These are phyloP conservation scores for Drosophila fulvimacula DNA, from an alignment of 2,888 invertebrate species.

Conservation along the genomic window DNA sequence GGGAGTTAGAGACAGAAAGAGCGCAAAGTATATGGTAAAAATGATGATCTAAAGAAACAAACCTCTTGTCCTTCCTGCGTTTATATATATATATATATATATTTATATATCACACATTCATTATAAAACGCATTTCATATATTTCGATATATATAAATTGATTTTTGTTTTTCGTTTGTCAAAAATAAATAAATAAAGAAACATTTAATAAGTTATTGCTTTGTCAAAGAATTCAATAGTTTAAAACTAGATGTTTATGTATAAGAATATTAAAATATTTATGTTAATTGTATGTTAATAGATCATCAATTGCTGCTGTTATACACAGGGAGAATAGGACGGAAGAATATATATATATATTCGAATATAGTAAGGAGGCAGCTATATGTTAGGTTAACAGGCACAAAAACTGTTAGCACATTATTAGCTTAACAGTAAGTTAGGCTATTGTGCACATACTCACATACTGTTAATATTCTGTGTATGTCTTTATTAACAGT, in stretches of 20 bases:
- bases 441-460: not conserved
- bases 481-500: not conserved
- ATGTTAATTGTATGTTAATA: slow-evolving; percentile 2
- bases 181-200: slow-evolving; percentile 67
- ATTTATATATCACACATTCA: slow-evolving; percentile 36
- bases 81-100: slow-evolving; percentile 29
- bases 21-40: slow-evolving; percentile 57
- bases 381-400: not conserved
- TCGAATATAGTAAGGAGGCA: not conserved
- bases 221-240: slow-evolving; percentile 43
- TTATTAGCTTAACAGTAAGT: not conserved
- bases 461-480: not conserved
- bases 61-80: slow-evolving; percentile 88
- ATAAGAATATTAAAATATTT: slow-evolving; percentile 1
- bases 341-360: too few relatives aligned
- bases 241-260: slow-evolving; percentile 10
- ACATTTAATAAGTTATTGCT: slow-evolving; percentile 65
- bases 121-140: slow-evolving; percentile 20
- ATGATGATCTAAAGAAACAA: slow-evolving; percentile 85
- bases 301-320: not conserved
- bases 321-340: not conserved
- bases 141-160: slow-evolving; percentile 22
- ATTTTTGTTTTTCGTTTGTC: slow-evolving; percentile 31
- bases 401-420: not conserved
- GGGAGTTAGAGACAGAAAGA: slow-evolving; percentile 9